Base-by-base conservation (phyloP, 2,113 vertebrate species). In the Coregonus clupeaformis region DNA sequence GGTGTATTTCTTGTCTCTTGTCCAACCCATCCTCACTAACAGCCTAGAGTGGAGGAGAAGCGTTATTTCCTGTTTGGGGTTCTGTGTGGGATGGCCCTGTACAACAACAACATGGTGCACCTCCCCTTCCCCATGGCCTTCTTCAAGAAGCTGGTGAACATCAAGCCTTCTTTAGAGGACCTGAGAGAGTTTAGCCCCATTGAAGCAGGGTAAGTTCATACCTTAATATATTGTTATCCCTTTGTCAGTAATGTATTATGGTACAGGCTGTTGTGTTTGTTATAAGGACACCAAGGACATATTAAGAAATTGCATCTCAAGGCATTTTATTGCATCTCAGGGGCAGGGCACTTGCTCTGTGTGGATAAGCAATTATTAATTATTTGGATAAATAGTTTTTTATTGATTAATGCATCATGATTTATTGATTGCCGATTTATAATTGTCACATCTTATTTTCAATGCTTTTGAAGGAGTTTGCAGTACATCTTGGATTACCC, bases 111-210 rank as follows among this genome's bases (percentile, higher is more conserved):
- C 30, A 79, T 86, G 64, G 69, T 91, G 47, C 14, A 89, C 55
- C 32, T 93, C 12, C 92, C 91, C 3, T 93, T 94, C 69, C 91
- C 93, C 13, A 62, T 91, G 74, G 92, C 85, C 5, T 69, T 91
- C 71, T 94, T 93, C 85, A 93, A 93, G 77, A 94, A 93, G 86
- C 84, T 94, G 72, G 72, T 93, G 0, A 77, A 76, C 68, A 68
- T 82, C 1, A 83, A 78, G 24, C 84, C 89, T 9, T 79, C 87
- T 6, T 69, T 94, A 63, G 85, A 86, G n/a, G 92, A 94, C 66
- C 29, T 94, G 77, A 84, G 68, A 5, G 92, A 92, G 29, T 83
- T 90, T 79, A 79, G 69, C 4, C n/a, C 77, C 49, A 6, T n/a
- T 2, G 13, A 86, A 24, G 89, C 83, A 63, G 42, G 36, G 93